A percentile compares a stretch with the other conserved stretches of the same genome.
These are phyloP conservation scores for Leptodactylus fallax DNA, from an alignment of 2,797 vertebrate genomes.

Conservation along the genomic window DNA sequence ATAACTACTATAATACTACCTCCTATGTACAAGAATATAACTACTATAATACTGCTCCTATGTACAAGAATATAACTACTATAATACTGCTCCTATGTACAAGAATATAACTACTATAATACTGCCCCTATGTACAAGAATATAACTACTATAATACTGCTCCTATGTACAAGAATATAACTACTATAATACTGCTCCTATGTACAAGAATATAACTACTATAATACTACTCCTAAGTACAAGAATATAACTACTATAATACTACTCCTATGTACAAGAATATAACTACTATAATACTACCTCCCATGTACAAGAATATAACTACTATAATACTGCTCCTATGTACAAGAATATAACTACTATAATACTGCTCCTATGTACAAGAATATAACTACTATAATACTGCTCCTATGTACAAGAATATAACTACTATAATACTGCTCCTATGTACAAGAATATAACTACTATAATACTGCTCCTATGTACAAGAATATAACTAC, in stretches of 20 bases:
- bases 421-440: conserved; percentile 11
- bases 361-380: conserved; percentile 9
- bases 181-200: background rate
- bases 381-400: conserved; percentile 4
- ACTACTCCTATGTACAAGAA: background rate
- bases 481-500: background rate
- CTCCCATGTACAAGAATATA: conserved; percentile 1
- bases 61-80: background rate
- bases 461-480: conserved; percentile 1
- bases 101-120: background rate
- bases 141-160: background rate
- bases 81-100: background rate
- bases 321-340: conserved; percentile 7
- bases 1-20: background rate
- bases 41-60: conserved; percentile 8
- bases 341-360: background rate
- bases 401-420: background rate
- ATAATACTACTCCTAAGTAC: background rate
- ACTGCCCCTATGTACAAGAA: background rate
- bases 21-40: conserved; percentile 9
- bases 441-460: background rate
- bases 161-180: background rate
- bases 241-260: conserved; percentile 17
- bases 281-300: conserved; percentile 5
- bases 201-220: background rate